These are phyloP conservation scores for Thera obeliscata DNA, from an alignment of 2,888 invertebrate genomes.

Conservation along the genomic window DNA sequence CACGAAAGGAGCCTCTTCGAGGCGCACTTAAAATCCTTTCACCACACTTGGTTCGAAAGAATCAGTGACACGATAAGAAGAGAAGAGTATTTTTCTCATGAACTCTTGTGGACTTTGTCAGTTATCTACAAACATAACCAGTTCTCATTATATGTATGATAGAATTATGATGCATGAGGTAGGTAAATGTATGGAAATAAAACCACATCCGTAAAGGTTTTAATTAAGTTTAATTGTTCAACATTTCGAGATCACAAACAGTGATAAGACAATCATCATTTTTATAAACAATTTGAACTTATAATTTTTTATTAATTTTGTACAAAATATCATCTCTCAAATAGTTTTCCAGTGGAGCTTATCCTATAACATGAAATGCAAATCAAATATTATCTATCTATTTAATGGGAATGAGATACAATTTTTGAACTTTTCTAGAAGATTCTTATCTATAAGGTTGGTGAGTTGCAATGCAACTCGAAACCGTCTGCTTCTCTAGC, in stretches of 20 bases:
- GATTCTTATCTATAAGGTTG: slow-evolving; percentile 28
- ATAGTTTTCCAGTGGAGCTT: slow-evolving; percentile 65
- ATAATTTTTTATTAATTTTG: slow-evolving; percentile 72
- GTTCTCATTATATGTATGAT: no score
- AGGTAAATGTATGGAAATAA: slow-evolving; percentile 47
- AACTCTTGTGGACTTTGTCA: no score
- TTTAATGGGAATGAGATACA: slow-evolving; percentile 64
- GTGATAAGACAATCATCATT: slow-evolving; percentile 69
- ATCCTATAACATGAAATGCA: slow-evolving; percentile 68
- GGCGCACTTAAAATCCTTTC: no score
- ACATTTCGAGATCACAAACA: slow-evolving; percentile 81
- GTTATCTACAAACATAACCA: no score
- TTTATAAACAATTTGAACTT: slow-evolving; percentile 64
- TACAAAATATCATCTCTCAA: slow-evolving; percentile 81
- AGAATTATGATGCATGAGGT: neutral
- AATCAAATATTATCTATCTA: slow-evolving; percentile 53
- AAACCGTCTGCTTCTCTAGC: slow-evolving; percentile 23
- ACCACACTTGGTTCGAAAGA: no score
- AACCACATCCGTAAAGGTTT: slow-evolving; percentile 61
- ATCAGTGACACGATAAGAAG: no score
- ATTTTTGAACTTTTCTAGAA: slow-evolving; percentile 61
- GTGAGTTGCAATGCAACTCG: slow-evolving; percentile 24
- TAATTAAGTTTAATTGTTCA: slow-evolving; percentile 79
- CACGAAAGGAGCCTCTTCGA: no score
- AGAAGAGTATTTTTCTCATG: no score